Evolutionary conservation across 2,797 vertebrate species (phyloP).

Genomic region (Danio tinwini): DNA sequence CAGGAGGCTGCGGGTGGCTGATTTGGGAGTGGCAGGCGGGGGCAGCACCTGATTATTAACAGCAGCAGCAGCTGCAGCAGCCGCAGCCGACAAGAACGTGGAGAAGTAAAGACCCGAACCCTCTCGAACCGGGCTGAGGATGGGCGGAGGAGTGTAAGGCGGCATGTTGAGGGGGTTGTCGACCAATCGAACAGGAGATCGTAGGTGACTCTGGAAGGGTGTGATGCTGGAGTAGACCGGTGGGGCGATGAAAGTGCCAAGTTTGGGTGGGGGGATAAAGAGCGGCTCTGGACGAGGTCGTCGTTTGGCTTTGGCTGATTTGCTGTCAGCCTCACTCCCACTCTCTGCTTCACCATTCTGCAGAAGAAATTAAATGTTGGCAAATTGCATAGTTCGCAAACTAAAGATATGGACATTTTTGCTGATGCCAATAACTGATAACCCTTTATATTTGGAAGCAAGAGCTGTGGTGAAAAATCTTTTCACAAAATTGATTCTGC

Average conservation of each 20-base stretch:
- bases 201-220: slow-evolving; percentile 94
- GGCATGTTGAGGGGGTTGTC: slow-evolving; percentile 92
- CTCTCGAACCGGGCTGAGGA: slow-evolving; percentile 96
- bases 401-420: no score
- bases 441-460: background rate
- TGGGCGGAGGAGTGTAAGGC: slow-evolving; percentile 96
- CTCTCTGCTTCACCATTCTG: slow-evolving; percentile 76
- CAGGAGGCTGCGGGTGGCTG: slow-evolving; percentile 90
- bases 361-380: background rate
- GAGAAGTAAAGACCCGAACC: slow-evolving; percentile 98
- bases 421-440: no score
- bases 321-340: slow-evolving; percentile 73
- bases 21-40: slow-evolving; percentile 92
- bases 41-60: slow-evolving; percentile 78
- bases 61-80: slow-evolving; percentile 81
- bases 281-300: slow-evolving; percentile 94
- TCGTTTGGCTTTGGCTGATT: slow-evolving; percentile 87
- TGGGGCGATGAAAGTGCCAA: slow-evolving; percentile 88
- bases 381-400: background rate
- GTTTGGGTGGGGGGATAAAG: slow-evolving; percentile 96
- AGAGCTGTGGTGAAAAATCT: background rate
- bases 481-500: no score
- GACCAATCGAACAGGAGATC: slow-evolving; percentile 89
- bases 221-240: slow-evolving; percentile 93
- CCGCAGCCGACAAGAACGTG: slow-evolving; percentile 89